Evolutionary conservation across 2,888 invertebrate species (phyloP).

Genomic region (Plutella xylostella): DNA sequence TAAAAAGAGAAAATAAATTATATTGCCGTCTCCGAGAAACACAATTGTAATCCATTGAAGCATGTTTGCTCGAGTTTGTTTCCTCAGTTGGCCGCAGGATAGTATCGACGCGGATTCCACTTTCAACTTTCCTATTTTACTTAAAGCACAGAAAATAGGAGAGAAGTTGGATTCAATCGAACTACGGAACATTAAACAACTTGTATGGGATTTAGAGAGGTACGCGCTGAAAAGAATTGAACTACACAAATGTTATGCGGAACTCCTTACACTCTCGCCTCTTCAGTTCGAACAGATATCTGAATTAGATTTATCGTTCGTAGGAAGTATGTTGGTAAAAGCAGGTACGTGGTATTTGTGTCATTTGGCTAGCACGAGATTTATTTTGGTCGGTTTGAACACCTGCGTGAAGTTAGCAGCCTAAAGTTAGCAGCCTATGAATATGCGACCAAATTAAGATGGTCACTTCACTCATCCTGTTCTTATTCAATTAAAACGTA

Average conservation of each 20-base stretch:
- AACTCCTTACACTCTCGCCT: too few species aligned
- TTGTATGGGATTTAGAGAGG: conserved; percentile 13
- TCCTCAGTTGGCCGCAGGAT: conserved; percentile 9
- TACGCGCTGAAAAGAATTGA: not conserved
- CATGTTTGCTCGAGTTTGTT: conserved; percentile 11
- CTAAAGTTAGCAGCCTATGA: too few species aligned
- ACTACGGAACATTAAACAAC: conserved; percentile 17
- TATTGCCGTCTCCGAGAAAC: not conserved
- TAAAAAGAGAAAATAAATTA: not conserved
- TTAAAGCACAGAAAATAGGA: conserved; percentile 6
- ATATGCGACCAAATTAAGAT: too few species aligned
- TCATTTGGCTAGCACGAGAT: too few species aligned
- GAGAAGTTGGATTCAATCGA: conserved; percentile 12
- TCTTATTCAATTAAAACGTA: too few species aligned
- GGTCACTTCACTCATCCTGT: too few species aligned
- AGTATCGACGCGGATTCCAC: conserved; percentile 2
- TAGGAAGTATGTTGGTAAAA: too few species aligned
- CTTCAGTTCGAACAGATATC: too few species aligned
- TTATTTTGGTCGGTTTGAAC: too few species aligned
- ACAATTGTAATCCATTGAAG: conserved; percentile 8
- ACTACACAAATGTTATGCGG: not conserved
- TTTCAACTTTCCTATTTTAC: conserved; percentile 12
- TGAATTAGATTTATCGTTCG: too few species aligned
- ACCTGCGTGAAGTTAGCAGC: too few species aligned
- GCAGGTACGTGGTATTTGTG: too few species aligned